Conservation (phyloP, 2,888 invertebrate species). For the Girardia tigrina region DNA sequence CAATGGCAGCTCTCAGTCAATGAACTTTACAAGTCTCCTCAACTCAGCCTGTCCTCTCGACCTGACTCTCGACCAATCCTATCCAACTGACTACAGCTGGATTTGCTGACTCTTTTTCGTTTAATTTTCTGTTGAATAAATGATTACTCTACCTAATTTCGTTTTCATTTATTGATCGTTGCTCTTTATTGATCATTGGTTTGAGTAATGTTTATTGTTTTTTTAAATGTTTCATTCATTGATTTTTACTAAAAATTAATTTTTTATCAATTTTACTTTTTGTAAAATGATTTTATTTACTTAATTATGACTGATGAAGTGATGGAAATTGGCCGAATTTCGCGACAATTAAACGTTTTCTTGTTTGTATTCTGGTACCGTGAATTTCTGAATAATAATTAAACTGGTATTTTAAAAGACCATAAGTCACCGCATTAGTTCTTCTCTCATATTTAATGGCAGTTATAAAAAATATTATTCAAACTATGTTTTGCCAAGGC, state of each 20-base stretch:
- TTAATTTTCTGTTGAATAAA: background rate
- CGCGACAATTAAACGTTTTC: too few species aligned
- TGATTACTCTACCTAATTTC: background rate
- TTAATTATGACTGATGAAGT: background rate
- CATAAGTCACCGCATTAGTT: too few species aligned
- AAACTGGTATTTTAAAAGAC: too few species aligned
- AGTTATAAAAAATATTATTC: too few species aligned
- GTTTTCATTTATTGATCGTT: background rate
- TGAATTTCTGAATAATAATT: too few species aligned
- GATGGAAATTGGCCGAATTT: background rate
- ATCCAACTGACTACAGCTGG: background rate
- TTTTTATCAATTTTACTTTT: background rate
- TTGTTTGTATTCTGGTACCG: too few species aligned
- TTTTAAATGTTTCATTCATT: background rate
- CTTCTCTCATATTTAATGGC: too few species aligned
- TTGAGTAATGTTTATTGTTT: background rate
- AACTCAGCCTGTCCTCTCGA: background rate
- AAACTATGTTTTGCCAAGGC: too few species aligned
- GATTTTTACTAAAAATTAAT: background rate
- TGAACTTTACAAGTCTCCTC: conserved; percentile 11
- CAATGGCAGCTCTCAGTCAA: background rate
- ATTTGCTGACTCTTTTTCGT: background rate
- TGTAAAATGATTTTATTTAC: too few species aligned
- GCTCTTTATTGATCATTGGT: background rate
- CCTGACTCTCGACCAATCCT: background rate